A percentile compares a stretch with the other conserved stretches of the same genome.
Evolutionary conservation across 37 sponge, comb jelly and placozoan species (phyloP).

Genomic region (Cliona cf. orientalis): DNA sequence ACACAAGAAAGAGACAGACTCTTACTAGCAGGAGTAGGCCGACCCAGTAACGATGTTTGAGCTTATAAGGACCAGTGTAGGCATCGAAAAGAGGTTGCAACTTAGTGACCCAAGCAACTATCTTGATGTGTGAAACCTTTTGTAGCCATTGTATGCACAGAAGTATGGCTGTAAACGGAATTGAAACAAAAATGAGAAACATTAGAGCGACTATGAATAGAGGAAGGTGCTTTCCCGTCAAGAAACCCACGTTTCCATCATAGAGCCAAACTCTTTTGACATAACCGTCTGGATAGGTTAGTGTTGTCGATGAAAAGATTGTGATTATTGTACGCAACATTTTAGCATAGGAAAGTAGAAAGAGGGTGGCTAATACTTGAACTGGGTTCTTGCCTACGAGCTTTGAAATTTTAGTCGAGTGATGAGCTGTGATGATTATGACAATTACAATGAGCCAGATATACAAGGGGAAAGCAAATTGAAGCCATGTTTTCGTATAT

Average conservation of each 20-base stretch:
- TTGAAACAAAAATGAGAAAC: background rate
- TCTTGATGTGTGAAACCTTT: background rate
- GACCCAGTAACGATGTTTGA: slow-evolving; percentile 10
- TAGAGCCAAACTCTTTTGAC: background rate
- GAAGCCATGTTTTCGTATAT: no score
- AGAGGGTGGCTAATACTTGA: background rate
- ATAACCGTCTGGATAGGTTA: background rate
- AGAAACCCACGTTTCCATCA: background rate
- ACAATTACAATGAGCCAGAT: no score
- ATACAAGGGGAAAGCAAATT: no score
- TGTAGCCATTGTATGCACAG: background rate
- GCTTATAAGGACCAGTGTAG: slow-evolving; percentile 9
- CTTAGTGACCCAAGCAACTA: background rate
- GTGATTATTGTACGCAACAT: background rate
- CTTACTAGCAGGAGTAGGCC: background rate
- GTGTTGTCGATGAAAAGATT: background rate
- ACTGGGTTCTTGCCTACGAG: background rate
- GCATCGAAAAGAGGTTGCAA: slow-evolving; percentile 9
- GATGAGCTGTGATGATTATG: no score
- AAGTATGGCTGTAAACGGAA: background rate
- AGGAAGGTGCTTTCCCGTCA: background rate
- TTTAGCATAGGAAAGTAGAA: background rate
- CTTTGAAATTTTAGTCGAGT: no score
- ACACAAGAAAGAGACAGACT: background rate
- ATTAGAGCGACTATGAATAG: background rate